A percentile compares a stretch with the other conserved stretches of the same genome.
Evolutionary conservation across 2,888 invertebrate species (phyloP).

Genomic region (Morpho helenor): DNA sequence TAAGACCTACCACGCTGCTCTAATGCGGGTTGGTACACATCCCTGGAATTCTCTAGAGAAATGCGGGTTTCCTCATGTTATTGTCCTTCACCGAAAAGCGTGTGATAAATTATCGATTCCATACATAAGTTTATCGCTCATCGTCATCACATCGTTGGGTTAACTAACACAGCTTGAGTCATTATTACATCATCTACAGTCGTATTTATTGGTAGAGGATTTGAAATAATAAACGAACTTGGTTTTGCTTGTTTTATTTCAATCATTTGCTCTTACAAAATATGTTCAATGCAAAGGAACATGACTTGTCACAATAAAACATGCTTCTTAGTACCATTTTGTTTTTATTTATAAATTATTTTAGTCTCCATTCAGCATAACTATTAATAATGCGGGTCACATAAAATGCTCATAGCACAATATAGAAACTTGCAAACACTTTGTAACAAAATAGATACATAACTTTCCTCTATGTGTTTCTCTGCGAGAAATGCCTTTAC

Average conservation of each 20-base stretch:
- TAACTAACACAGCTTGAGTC: too few species aligned
- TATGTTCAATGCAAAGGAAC: conserved; percentile 81
- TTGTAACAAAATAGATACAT: conserved; percentile 80
- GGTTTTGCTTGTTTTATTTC: conserved; percentile 80
- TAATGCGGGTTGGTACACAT: too few species aligned
- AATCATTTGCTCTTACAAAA: conserved; percentile 80
- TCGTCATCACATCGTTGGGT: too few species aligned
- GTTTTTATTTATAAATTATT: conserved; percentile 76
- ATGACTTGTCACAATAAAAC: conserved; percentile 79
- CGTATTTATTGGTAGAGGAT: background rate
- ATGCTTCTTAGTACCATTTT: conserved; percentile 79
- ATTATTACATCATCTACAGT: too few species aligned
- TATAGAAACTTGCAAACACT: conserved; percentile 80
- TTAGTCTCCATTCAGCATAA: conserved; percentile 78
- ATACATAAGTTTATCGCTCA: too few species aligned
- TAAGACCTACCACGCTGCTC: too few species aligned
- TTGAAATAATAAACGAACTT: conserved; percentile 57
- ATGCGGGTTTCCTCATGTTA: too few species aligned
- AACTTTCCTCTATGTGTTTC: conserved; percentile 69
- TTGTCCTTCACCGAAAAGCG: too few species aligned
- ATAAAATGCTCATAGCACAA: conserved; percentile 79
- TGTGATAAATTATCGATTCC: too few species aligned
- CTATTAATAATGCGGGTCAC: conserved; percentile 78
- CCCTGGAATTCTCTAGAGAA: too few species aligned
- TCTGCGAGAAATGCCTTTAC: conserved; percentile 71